Conservation (phyloP, 2,113 vertebrate species). For the Elephantulus edwardii region DNA sequence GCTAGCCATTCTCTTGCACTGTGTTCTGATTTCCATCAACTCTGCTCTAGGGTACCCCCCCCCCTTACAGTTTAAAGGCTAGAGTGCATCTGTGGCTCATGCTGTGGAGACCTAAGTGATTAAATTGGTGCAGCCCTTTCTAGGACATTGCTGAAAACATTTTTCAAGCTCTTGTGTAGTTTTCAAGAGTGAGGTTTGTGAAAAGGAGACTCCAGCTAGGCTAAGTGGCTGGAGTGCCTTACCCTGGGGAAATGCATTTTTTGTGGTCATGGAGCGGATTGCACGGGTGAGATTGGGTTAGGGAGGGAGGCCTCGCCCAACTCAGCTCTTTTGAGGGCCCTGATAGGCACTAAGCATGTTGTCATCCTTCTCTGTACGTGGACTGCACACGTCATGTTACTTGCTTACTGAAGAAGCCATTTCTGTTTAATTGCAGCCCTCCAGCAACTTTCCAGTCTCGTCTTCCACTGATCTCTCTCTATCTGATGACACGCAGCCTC, state of each 20-base stretch:
- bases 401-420: constrained; percentile 43
- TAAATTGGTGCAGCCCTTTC: neutral
- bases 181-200: neutral
- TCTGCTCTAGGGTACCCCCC: neutral
- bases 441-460: constrained; percentile 82
- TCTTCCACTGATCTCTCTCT: constrained; percentile 85
- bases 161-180: neutral
- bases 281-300: neutral
- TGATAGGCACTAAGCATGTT: neutral
- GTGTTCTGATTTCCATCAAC: neutral
- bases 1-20: neutral
- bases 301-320: neutral
- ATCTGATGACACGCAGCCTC: constrained; percentile 86
- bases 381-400: neutral
- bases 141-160: too few relatives aligned
- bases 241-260: neutral
- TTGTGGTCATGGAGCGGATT: too few relatives aligned
- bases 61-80: too few relatives aligned
- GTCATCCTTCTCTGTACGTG: neutral
- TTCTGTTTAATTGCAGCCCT: constrained; percentile 82
- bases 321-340: neutral
- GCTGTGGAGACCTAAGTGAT: neutral
- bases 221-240: too few relatives aligned
- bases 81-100: rapidly evolving
- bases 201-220: rapidly evolving